phyloP scores from a whole-genome alignment of 1,140 invertebrate species.

The Cherax quadricarinatus region DNA sequence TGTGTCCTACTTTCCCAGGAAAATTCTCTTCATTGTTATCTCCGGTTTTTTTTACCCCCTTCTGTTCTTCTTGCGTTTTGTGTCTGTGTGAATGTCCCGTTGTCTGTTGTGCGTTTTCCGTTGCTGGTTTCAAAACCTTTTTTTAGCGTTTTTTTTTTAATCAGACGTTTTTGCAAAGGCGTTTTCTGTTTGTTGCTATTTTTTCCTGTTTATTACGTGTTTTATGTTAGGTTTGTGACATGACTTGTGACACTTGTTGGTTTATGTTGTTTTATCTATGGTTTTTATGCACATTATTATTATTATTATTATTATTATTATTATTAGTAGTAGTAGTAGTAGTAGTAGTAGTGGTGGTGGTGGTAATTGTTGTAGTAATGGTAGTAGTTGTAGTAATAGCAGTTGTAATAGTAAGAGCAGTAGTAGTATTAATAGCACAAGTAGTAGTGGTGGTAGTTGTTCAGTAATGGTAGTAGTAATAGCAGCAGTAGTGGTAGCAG shows the following conservation, averaged over 20 bases:
- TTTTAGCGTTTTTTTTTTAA: not conserved
- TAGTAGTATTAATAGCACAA: too few relatives aligned
- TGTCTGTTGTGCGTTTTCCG: not conserved
- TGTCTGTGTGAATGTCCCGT: not conserved
- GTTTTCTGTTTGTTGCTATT: not conserved
- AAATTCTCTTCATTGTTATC: not conserved
- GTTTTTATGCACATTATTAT: not conserved
- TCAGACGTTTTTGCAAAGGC: not conserved
- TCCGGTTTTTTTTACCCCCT: not conserved
- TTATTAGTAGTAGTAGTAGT: not conserved
- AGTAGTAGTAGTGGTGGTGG: not conserved
- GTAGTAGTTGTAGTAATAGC: not conserved
- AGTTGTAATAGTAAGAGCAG: not conserved
- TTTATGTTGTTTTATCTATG: not conserved
- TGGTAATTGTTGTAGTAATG: too few relatives aligned
- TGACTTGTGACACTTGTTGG: not conserved
- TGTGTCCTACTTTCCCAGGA: too few relatives aligned
- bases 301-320: too few relatives aligned
- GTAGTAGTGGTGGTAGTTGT: not conserved
- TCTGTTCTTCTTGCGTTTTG: not conserved
- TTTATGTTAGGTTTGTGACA: not conserved
- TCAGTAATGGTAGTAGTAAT: not conserved
- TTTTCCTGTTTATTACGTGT: not conserved
- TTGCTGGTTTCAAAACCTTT: not conserved
- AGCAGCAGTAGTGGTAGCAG: not conserved